Conservation (phyloP, 2,888 invertebrate species). For the Orchestes rusci region DNA sequence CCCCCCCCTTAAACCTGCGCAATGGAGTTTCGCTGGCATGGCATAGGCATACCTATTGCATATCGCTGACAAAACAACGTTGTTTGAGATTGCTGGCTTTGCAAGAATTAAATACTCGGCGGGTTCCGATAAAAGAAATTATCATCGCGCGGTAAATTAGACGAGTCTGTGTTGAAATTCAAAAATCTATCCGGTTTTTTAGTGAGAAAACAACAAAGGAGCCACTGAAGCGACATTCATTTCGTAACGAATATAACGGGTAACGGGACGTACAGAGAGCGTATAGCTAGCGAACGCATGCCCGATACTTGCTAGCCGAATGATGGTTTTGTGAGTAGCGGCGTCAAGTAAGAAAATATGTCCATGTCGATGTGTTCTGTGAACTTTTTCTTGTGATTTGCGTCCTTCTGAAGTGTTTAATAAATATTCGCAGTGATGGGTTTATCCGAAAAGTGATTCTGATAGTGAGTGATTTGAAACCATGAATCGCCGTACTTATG, state of each 20-base stretch:
- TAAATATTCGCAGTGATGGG: constrained; percentile 26
- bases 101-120: constrained; percentile 14
- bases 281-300: constrained; percentile 34
- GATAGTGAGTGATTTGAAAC: constrained; percentile 11
- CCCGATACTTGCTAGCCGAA: constrained; percentile 29
- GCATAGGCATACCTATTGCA: no score
- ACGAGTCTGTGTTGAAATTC: constrained; percentile 2
- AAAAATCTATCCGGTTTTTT: constrained; percentile 1
- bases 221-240: constrained; percentile 31
- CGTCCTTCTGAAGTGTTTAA: constrained; percentile 24
- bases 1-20: constrained; percentile 24
- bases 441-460: constrained; percentile 28
- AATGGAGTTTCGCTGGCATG: no score
- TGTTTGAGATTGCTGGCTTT: constrained; percentile 30
- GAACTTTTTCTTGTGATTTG: constrained; percentile 28
- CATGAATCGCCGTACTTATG: constrained; percentile 35
- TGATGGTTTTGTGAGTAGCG: constrained; percentile 35
- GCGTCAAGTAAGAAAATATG: constrained; percentile 33
- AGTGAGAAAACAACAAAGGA: constrained; percentile 29
- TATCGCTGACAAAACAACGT: constrained; percentile 31
- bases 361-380: constrained; percentile 34
- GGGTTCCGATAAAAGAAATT: constrained; percentile 5
- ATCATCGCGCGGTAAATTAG: not conserved
- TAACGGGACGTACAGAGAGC: constrained; percentile 33
- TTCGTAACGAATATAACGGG: no score